phyloP scores from a whole-genome alignment of 2,113 vertebrate genomes.

The Thryonomys swinderianus region DNA sequence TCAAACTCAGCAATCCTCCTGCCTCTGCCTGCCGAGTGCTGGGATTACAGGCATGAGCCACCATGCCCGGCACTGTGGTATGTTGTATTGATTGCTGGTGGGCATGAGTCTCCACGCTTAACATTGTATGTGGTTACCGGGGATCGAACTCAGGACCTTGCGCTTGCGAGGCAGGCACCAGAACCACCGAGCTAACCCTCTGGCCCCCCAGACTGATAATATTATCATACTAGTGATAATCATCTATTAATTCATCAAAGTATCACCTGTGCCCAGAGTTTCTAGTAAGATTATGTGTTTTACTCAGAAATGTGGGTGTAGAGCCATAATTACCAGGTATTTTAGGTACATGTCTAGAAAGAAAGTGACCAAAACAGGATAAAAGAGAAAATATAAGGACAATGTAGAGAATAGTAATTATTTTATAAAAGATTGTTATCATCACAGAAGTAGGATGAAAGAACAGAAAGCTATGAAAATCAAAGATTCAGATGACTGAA shows the following conservation, averaged over 20 bases:
- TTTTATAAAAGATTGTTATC: background rate
- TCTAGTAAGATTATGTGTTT: background rate
- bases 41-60: no score
- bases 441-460: background rate
- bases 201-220: no score
- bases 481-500: background rate
- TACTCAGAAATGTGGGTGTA: background rate
- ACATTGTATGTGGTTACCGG: no score
- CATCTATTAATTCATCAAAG: background rate
- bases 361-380: background rate
- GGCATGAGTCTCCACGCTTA: no score
- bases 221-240: background rate
- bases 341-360: background rate
- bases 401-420: background rate
- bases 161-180: no score
- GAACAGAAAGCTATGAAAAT: background rate
- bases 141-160: no score
- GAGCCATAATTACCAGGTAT: background rate
- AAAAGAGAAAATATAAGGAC: background rate
- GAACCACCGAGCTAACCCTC: no score
- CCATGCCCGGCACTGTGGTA: no score
- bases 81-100: no score
- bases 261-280: background rate
- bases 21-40: no score
- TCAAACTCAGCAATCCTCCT: no score